A percentile compares a stretch with the other conserved stretches of the same genome.
Evolutionary conservation across 2,888 invertebrate genomes (phyloP).

Genomic region (Drosophila flavopinicola): DNA sequence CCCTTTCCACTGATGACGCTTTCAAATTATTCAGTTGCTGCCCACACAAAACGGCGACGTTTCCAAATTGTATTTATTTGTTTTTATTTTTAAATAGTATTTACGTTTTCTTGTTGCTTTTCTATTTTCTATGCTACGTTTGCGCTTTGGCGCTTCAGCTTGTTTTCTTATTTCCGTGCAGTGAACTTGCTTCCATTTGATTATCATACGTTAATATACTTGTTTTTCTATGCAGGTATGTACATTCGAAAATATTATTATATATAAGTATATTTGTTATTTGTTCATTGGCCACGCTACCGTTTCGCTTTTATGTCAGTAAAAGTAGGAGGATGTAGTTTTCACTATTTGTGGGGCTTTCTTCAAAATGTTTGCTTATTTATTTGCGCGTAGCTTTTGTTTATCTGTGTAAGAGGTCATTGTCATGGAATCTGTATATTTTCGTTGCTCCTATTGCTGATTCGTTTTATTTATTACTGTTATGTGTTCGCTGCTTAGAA

Average conservation of each 20-base stretch:
- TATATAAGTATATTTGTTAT: too few species aligned
- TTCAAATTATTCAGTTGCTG: conserved; percentile 54
- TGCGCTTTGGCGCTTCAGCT: conserved; percentile 19
- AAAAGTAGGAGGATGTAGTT: conserved; percentile 7
- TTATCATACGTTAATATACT: too few species aligned
- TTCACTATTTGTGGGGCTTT: conserved; percentile 26
- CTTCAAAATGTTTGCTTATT: conserved; percentile 61
- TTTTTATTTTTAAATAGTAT: conserved; percentile 41
- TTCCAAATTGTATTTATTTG: conserved; percentile 39
- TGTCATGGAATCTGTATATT: too few species aligned
- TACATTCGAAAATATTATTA: too few species aligned
- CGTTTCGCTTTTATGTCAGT: conserved; percentile 4
- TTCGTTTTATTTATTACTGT: too few species aligned
- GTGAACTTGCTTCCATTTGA: conserved; percentile 71
- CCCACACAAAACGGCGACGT: conserved; percentile 54
- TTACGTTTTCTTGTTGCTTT: conserved; percentile 31
- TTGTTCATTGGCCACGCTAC: background rate
- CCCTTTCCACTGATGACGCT: conserved; percentile 23
- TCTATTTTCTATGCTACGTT: conserved; percentile 27
- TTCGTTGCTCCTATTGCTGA: too few species aligned
- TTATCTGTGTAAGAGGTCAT: too few species aligned
- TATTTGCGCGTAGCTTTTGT: too few species aligned
- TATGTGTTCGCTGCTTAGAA: too few species aligned
- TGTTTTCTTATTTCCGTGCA: conserved; percentile 68
- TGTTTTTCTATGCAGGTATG: too few species aligned